A percentile compares a stretch with the other conserved stretches of the same genome.
Evolutionary conservation across 2,888 invertebrate genomes (phyloP).

Genomic region (Tachina fera): DNA sequence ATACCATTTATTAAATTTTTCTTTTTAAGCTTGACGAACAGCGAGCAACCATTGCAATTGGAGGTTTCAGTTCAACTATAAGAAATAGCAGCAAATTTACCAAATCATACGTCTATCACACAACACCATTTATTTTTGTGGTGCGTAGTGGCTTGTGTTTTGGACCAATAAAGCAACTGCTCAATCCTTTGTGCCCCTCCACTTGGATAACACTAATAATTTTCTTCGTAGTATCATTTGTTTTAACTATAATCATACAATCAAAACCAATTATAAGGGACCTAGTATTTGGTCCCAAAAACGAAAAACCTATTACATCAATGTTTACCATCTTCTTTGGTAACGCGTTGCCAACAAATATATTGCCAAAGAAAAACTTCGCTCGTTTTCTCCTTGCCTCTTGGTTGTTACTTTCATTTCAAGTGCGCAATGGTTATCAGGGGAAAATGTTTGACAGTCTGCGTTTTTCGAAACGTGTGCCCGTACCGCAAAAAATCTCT

Average conservation of each 20-base stretch:
- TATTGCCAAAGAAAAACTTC: conserved; percentile 73
- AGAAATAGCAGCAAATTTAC: conserved; percentile 72
- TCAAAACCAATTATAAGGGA: conserved; percentile 21
- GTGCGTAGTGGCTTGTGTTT: conserved; percentile 72
- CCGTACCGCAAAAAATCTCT: conserved; percentile 73
- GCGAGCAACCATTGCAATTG: conserved; percentile 76
- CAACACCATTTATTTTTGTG: conserved; percentile 75
- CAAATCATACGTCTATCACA: conserved; percentile 75
- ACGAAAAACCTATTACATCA: conserved; percentile 73
- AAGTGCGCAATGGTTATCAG: conserved; percentile 80
- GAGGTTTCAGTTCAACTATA: conserved; percentile 76
- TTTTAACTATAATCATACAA: conserved; percentile 44
- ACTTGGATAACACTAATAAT: conserved; percentile 74
- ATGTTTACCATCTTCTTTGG: conserved; percentile 75
- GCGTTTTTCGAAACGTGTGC: conserved; percentile 72
- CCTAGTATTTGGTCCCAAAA: conserved; percentile 70
- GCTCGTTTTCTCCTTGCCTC: conserved; percentile 76
- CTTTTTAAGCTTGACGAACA: conserved; percentile 73
- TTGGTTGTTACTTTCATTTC: conserved; percentile 77
- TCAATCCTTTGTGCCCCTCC: conserved; percentile 73
- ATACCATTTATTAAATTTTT: conserved; percentile 1
- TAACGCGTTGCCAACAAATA: conserved; percentile 72
- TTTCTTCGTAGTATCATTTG: conserved; percentile 46
- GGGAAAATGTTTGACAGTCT: conserved; percentile 79
- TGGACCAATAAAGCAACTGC: conserved; percentile 73